These are phyloP conservation scores for Cebidichthys violaceus DNA, from an alignment of 2,113 vertebrate species.

Conservation along the genomic window DNA sequence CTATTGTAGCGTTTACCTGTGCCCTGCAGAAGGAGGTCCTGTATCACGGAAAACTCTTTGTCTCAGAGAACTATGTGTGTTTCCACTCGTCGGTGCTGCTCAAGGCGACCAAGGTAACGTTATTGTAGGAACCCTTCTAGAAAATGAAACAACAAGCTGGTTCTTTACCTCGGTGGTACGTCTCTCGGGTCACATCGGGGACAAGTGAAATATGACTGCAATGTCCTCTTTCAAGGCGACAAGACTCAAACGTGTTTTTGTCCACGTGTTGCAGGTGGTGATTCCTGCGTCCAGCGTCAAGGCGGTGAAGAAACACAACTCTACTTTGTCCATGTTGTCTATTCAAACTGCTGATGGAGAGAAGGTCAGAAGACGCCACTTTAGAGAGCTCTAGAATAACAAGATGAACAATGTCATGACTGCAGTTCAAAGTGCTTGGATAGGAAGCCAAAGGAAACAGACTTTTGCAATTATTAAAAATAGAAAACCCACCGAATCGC, in stretches of 20 bases:
- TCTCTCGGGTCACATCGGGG: background rate
- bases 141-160: background rate
- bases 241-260: background rate
- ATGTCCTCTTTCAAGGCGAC: background rate
- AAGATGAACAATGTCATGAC: no score
- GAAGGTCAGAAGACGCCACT: constrained; percentile 82
- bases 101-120: constrained; percentile 88
- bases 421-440: no score
- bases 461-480: no score
- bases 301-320: constrained; percentile 86
- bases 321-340: constrained; percentile 84
- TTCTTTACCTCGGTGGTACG: background rate
- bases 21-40: constrained; percentile 87
- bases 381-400: no score
- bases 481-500: no score
- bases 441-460: no score
- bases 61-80: constrained; percentile 81
- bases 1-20: constrained; percentile 82
- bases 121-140: no score
- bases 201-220: background rate
- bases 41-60: constrained; percentile 87
- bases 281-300: constrained; percentile 75
- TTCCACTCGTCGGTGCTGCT: constrained; percentile 88
- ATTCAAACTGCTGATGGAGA: constrained; percentile 81
- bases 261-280: constrained; percentile 74